phyloP scores from a whole-genome alignment of 2,888 invertebrate species.

The Subacronicta megacephala region DNA sequence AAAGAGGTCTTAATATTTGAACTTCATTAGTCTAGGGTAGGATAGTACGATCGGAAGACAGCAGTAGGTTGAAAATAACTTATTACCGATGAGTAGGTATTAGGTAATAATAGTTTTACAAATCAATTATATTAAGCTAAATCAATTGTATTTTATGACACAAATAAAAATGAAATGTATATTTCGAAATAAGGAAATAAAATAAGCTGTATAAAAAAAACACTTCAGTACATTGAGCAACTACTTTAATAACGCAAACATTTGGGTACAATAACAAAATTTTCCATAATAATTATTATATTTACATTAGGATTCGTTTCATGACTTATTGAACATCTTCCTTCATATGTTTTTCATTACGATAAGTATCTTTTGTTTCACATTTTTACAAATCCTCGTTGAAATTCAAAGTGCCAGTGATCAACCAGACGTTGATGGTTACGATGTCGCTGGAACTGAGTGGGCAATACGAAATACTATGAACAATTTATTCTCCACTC shows the following conservation, averaged over 20 bases:
- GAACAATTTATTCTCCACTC: constrained; percentile 66
- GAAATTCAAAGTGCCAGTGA: constrained; percentile 50
- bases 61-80: no score
- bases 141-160: constrained; percentile 19
- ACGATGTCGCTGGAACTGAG: constrained; percentile 62
- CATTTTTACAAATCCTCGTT: constrained; percentile 32
- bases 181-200: constrained; percentile 17
- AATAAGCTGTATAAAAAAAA: constrained; percentile 13
- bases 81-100: no score
- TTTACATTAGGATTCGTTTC: constrained; percentile 15
- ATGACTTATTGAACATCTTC: constrained; percentile 13
- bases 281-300: constrained; percentile 15
- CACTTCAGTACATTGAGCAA: constrained; percentile 34
- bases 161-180: constrained; percentile 12
- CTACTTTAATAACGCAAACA: constrained; percentile 34
- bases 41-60: no score
- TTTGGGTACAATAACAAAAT: constrained; percentile 18
- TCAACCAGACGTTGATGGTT: constrained; percentile 53
- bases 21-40: no score
- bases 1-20: no score
- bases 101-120: constrained; percentile 2
- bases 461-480: constrained; percentile 60
- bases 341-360: constrained; percentile 43
- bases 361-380: constrained; percentile 30
- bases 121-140: constrained; percentile 5